A percentile compares a stretch with the other conserved stretches of the same genome.
Conservation (phyloP, 2,113 vertebrate species). For the Poeciliopsis retropinna region DNA sequence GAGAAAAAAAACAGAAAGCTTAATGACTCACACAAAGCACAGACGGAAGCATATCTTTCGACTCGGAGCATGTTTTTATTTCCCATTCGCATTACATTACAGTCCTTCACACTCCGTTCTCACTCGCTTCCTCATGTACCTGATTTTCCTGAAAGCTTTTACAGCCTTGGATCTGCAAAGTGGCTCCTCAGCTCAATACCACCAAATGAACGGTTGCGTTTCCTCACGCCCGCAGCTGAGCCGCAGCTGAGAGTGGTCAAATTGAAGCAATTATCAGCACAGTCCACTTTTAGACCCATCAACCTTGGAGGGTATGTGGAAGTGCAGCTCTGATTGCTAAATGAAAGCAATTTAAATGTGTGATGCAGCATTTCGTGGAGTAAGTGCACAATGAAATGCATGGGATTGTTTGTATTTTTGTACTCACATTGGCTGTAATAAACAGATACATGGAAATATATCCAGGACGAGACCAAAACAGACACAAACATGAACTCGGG, state of each 20-base stretch:
- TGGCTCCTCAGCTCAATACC: slow-evolving; percentile 50
- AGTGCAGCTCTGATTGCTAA: slow-evolving; percentile 28
- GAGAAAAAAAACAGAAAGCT: not conserved
- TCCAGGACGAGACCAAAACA: not conserved
- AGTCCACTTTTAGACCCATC: slow-evolving; percentile 28
- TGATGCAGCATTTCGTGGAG: slow-evolving; percentile 5
- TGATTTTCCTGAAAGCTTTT: slow-evolving; percentile 44
- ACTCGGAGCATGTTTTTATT: slow-evolving; percentile 15
- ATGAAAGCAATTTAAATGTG: slow-evolving; percentile 13
- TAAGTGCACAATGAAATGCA: not conserved
- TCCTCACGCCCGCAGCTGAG: slow-evolving; percentile 44
- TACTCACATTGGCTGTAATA: slow-evolving; percentile 6
- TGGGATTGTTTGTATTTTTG: not conserved
- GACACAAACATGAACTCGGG: not conserved
- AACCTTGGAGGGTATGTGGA: slow-evolving; percentile 4
- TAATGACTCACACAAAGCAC: not conserved
- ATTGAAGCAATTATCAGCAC: slow-evolving; percentile 46
- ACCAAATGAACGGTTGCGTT: slow-evolving; percentile 27
- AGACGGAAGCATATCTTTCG: slow-evolving; percentile 5
- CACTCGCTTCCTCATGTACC: slow-evolving; percentile 29
- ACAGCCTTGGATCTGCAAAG: slow-evolving; percentile 43
- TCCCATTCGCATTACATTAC: slow-evolving; percentile 42
- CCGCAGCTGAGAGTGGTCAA: slow-evolving; percentile 48
- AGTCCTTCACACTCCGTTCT: slow-evolving; percentile 36
- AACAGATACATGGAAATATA: not conserved